Base-by-base conservation (phyloP, 2,797 vertebrate genomes). In the Epinephelus awoara region DNA sequence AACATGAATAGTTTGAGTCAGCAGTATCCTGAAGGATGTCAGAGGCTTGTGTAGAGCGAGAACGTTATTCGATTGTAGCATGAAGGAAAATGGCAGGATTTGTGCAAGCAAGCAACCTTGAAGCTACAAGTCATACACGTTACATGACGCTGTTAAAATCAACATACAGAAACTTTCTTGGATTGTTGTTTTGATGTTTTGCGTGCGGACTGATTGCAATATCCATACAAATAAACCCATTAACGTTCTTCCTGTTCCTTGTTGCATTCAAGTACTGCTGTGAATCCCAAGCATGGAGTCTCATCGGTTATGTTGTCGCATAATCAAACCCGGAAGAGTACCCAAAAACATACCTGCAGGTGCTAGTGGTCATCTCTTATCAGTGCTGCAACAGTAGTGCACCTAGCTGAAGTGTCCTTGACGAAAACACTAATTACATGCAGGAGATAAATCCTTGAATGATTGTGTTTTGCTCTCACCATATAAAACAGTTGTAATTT, bases 281-380 rank as follows among this genome's bases (percentile, higher is more conserved):
- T 29, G 27, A 29, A 29, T 29, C 5, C 5, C 27, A 29, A 29
- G 27, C 27, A 29, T 29, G 27, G 27, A 29, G 27, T 29, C 27
- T 29, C 27, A n/a, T 27, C 5, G 27, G 27, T 25, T 64, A 18
- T 42, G 25, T n/a, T n/a, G 7, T 15, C 15, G 25, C n/a, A 62
- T 29, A 70, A 27, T 51, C 23, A 46, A 65, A 76, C 57, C 17
- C 47, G 19, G 23, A 7, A 67, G 19, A 14, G 25, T 44, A 13
- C n/a, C 4, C 14, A 9, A 51, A 64, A 46, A 64, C 56, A 18
- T 34, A 66, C 25, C 21, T 61, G 56, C 49, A 59, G 38, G 70
- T 38, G 8, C 52, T 11, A 14, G 14, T 14, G 34, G 55, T 59
- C 19, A 63, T 42, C 56, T 40, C 15, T 1, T 19, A 46, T 40